Percentiles rank a stretch among this genome's conserved stretches.
phyloP scores from a whole-genome alignment of 2,888 invertebrate species.

The Horisme vitalbata region DNA sequence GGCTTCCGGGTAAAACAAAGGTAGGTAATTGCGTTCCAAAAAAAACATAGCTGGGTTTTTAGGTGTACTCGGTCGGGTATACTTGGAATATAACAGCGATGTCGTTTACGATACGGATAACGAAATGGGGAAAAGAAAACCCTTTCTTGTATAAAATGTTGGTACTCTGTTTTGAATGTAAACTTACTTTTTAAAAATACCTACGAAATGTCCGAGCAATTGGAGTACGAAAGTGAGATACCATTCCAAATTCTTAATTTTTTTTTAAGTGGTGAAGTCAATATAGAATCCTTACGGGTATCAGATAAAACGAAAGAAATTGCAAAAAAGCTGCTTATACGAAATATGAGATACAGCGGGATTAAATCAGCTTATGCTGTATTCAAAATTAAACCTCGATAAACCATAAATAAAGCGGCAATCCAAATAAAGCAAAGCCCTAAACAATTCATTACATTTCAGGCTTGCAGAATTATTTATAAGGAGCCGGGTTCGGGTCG shows the following conservation, averaged over 20 bases:
- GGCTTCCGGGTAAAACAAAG: constrained; percentile 38
- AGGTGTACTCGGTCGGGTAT: constrained; percentile 14
- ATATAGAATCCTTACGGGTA: no score
- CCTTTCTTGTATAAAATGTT: no score
- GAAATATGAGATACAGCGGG: no score
- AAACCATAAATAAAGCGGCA: constrained; percentile 28
- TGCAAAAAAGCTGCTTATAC: no score
- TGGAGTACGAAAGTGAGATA: no score
- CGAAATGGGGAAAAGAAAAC: not conserved
- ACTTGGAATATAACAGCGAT: not conserved
- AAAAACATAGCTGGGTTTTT: constrained; percentile 16
- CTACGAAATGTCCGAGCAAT: no score
- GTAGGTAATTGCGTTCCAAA: no score
- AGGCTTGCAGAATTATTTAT: constrained; percentile 54
- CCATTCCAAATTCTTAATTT: no score
- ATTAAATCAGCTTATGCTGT: not conserved
- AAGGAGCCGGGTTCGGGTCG: constrained; percentile 39
- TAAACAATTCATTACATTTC: constrained; percentile 54
- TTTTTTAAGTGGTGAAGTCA: no score
- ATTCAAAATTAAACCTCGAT: constrained; percentile 28
- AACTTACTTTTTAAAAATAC: no score
- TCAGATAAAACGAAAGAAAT: no score
- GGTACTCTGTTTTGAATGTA: no score
- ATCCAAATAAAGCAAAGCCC: constrained; percentile 43
- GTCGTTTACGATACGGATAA: constrained; percentile 1